Base-by-base conservation (phyloP, 2,888 invertebrate genomes). In the Brenthis daphne region DNA sequence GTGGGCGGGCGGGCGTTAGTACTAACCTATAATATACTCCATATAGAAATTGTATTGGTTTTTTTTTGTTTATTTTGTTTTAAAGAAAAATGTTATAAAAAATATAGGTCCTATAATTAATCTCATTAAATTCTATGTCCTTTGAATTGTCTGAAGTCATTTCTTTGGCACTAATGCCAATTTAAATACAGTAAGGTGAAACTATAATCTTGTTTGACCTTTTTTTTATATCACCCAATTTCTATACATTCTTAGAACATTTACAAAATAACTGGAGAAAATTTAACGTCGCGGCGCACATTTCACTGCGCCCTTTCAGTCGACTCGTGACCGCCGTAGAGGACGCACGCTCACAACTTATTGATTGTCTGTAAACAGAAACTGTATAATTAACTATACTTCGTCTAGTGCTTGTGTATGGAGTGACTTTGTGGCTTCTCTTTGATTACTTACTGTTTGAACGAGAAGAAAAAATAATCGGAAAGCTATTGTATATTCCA, bases 261-360 rank as follows among this genome's bases (percentile, higher is more conserved):
- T 65, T 65, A 50, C 47, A 69, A 66, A 64, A 65, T 57, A 67
- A 51, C 54, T 69, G 51, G 65, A 58, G 53, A 69, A 65, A 69
- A 61, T 71, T 69, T 63, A 65, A 65, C 69, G 60, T 33, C 68
- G 66, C 69, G 60, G 16, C 72, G 72, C 69, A 65, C 68, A 57
- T 67, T 57, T 61, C 67, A 47, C 69, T 70, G 67, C 72, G 67
- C 69, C 67, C 69, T 67, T 66, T 69, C 69, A 69, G 69, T 69
- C 61, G 57, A 67, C 33, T 57, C 67, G 72, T 54, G 69, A 68
- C 54, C 67, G 61, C 37, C 61, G 67, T 24, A n/a, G 63, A 54
- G 65, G 43, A 68, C 72, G 72, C 33, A 68, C 72, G 72, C 57
- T 16, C 43, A 47, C 5, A 20, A 6, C 16, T 1, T 65, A 67